Base-by-base conservation (phyloP, 1,140 invertebrate species). In the Macrotrachela quadricornifera region DNA sequence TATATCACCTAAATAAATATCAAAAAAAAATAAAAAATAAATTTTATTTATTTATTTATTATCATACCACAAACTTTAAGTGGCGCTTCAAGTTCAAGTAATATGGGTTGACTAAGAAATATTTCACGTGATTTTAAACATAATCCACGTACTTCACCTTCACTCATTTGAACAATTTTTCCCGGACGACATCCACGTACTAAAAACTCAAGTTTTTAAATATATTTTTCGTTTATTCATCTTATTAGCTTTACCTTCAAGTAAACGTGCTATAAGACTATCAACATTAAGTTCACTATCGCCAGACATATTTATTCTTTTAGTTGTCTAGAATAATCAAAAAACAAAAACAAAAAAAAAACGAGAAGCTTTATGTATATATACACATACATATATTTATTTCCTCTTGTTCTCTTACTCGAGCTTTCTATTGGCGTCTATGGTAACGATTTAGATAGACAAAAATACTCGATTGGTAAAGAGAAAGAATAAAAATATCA, bases 31-130 rank as follows among this genome's bases (percentile, higher is more conserved):
- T 16, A 6, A 46, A 17, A 46, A 46, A 3, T 17, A 4, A 4
- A 16, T 13, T 46, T 12, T 46, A 16, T 13, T 6, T 46, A 40
- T 12, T 74, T 74, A 56, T 4, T 30, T 30, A n/a, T 12, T 36
- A 21, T 41, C 40, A 58, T 57, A 90, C 88, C 94, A 77, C 92
- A 99, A 69, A 99, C 97, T 76, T 97, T 99, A 21, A 99, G 74
- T 46, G 94, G 94, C 55, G 94, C 92, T 75, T 99, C 92, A 57
- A 99, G 73, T 72, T 99, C 94, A 62, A 99, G 73, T 58, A 99
- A 72, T 67, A 99, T 97, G 6, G 94, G 92, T 70, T 99, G 94
- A 66, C 90, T 90, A 57, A 99, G 76, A 73, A 99, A 97, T 66
- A 99, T 97, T 77, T 99, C 94, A 63, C 94, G 75, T 50, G 75